Conservation (phyloP, 2,113 vertebrate species). For the Abramis brama region DNA sequence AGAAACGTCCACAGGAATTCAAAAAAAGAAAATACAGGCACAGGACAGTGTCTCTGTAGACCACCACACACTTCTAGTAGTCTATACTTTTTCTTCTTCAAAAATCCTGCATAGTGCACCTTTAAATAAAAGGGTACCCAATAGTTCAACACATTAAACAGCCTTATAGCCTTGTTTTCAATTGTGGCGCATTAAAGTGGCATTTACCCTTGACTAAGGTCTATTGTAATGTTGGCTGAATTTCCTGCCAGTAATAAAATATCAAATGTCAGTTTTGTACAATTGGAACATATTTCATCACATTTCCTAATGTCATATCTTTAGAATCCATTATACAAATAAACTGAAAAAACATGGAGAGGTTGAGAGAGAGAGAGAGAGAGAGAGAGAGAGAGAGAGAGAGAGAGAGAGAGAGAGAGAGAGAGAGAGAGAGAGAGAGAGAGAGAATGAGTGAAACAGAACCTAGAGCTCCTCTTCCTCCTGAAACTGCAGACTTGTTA, state of each 20-base stretch:
- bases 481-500: conserved; percentile 22
- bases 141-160: background rate
- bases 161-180: background rate
- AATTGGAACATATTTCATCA: background rate
- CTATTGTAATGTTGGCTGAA: background rate
- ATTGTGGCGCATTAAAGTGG: background rate
- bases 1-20: too few relatives aligned
- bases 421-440: background rate
- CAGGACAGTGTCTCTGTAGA: too few relatives aligned
- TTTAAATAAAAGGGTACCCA: background rate
- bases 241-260: background rate
- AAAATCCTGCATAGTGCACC: too few relatives aligned
- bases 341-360: background rate
- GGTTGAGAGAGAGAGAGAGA: background rate
- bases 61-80: too few relatives aligned
- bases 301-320: background rate
- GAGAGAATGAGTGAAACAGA: conserved; percentile 21
- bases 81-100: too few relatives aligned
- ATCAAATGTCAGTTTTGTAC: background rate
- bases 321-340: background rate
- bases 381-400: conserved; percentile 18
- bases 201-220: background rate
- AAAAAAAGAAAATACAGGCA: too few relatives aligned
- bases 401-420: background rate
- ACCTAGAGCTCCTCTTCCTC: conserved; percentile 14